These are phyloP conservation scores for Cryptus armator DNA, from an alignment of 2,888 invertebrate genomes.

Conservation along the genomic window DNA sequence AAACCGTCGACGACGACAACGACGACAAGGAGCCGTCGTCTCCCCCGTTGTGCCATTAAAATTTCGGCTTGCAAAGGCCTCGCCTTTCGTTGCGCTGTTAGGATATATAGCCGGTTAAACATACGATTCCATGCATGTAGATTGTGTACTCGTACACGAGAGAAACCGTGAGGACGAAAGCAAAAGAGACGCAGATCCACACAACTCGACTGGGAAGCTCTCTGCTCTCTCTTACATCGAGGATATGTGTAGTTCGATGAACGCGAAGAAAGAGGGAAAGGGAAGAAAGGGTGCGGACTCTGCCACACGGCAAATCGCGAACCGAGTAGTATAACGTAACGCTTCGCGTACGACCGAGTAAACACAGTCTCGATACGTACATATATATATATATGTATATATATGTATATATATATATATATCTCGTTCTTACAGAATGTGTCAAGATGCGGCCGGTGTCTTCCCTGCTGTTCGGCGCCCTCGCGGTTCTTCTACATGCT, in stretches of 20 bases:
- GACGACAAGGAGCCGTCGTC: slow-evolving; percentile 52
- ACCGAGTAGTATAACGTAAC: slow-evolving; percentile 51
- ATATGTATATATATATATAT: too few relatives aligned
- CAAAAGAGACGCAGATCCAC: slow-evolving; percentile 31
- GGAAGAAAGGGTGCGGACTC: slow-evolving; percentile 38
- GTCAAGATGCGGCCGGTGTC: slow-evolving; percentile 83
- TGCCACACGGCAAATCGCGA: slow-evolving; percentile 9
- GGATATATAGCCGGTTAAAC: not conserved
- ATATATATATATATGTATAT: too few relatives aligned
- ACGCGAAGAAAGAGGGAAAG: slow-evolving; percentile 37
- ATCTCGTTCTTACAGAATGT: slow-evolving; percentile 82
- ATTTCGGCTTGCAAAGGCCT: slow-evolving; percentile 46
- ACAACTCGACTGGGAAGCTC: not conserved
- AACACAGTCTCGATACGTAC: slow-evolving; percentile 59
- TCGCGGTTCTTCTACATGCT: slow-evolving; percentile 76
- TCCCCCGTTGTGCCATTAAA: slow-evolving; percentile 54
- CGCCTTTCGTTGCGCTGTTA: slow-evolving; percentile 7
- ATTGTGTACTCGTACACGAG: not conserved
- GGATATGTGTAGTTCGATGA: not conserved
- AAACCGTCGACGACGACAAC: slow-evolving; percentile 73
- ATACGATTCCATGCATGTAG: slow-evolving; percentile 9
- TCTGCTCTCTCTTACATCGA: not conserved
- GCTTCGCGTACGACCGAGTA: slow-evolving; percentile 57
- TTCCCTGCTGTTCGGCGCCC: slow-evolving; percentile 79
- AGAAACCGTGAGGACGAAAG: not conserved